A percentile compares a stretch with the other conserved stretches of the same genome.
phyloP scores from a whole-genome alignment of 2,113 vertebrate species.

The Zingel zingel region DNA sequence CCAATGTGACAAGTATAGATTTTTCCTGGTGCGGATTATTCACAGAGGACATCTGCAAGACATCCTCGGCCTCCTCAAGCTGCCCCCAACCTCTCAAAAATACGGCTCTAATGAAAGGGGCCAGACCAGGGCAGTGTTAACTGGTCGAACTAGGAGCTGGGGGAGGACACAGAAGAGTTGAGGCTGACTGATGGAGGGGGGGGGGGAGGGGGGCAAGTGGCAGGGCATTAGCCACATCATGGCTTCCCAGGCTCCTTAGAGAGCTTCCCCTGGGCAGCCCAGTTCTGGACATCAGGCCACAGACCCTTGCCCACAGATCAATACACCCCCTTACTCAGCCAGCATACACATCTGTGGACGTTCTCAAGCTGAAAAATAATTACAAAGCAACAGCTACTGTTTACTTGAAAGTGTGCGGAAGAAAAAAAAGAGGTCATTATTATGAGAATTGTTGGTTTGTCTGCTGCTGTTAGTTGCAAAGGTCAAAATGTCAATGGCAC shows the following conservation, averaged over 20 bases:
- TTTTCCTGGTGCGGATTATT: conserved; percentile 83
- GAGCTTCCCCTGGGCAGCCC: conserved; percentile 70
- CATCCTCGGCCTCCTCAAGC: conserved; percentile 72
- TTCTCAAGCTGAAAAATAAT: conserved; percentile 85
- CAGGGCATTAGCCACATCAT: conserved; percentile 85
- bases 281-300: conserved; percentile 77
- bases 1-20: conserved; percentile 88
- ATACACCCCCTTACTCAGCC: conserved; percentile 70
- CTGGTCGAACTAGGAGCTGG: conserved; percentile 65
- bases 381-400: conserved; percentile 76
- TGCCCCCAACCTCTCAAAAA: conserved; percentile 71
- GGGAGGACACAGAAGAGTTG: conserved; percentile 69
- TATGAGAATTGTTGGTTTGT: conserved; percentile 78
- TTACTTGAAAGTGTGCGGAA: conserved; percentile 71
- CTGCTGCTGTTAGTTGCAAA: conserved; percentile 67
- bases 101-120: conserved; percentile 79
- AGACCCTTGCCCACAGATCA: conserved; percentile 80
- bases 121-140: conserved; percentile 65
- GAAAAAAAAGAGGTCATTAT: conserved; percentile 53
- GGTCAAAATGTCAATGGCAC: conserved; percentile 75
- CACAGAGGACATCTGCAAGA: conserved; percentile 85
- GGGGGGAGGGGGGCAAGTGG: conserved; percentile 71
- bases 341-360: conserved; percentile 75
- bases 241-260: conserved; percentile 78
- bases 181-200: conserved; percentile 67